Conservation (phyloP, 2,888 invertebrate genomes). For the Rhopalosiphum nymphaeae region DNA sequence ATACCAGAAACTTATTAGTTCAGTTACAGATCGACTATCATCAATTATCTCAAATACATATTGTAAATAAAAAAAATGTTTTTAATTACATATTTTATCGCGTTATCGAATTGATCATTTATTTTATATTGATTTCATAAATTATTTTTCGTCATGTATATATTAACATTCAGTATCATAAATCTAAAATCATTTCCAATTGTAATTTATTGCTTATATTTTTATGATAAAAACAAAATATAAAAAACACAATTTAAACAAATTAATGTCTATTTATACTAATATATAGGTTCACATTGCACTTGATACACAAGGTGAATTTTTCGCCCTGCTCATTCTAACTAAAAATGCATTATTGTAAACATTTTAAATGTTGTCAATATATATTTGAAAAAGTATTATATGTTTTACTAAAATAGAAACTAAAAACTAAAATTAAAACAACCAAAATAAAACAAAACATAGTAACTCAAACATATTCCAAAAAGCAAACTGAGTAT, state of each 20-base stretch:
- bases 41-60: background rate
- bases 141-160: background rate
- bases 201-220: background rate
- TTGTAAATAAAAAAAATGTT: background rate
- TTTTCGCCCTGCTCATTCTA: background rate
- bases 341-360: background rate
- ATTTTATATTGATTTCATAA: background rate
- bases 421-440: background rate
- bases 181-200: background rate
- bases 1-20: background rate
- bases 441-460: background rate
- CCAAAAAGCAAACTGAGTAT: background rate
- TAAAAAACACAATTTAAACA: background rate
- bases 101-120: background rate
- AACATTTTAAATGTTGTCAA: background rate
- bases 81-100: too few species aligned
- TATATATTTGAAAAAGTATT: too few species aligned
- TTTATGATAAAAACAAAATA: background rate
- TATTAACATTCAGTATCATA: background rate
- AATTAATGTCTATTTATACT: background rate
- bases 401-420: background rate
- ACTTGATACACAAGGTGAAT: background rate
- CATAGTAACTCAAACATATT: background rate
- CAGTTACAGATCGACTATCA: background rate
- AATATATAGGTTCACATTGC: background rate